phyloP scores from a whole-genome alignment of 2,888 invertebrate species.

The Mimachlamys varia region DNA sequence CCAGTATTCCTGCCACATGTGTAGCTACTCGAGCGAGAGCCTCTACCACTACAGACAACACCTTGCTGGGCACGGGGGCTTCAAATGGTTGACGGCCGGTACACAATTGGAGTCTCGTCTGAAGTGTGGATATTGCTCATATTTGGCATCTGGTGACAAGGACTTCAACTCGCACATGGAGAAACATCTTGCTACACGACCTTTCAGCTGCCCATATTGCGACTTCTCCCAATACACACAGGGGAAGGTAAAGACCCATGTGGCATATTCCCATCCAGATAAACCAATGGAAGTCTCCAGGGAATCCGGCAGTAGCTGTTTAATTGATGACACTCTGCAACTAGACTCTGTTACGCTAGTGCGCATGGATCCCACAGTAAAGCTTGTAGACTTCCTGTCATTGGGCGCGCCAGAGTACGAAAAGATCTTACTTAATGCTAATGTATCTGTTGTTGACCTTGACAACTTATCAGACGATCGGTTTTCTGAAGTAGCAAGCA shows the following conservation, averaged over 20 bases:
- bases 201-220: constrained; percentile 68
- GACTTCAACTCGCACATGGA: constrained; percentile 66
- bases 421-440: constrained; percentile 46
- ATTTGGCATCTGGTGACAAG: constrained; percentile 57
- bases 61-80: constrained; percentile 62
- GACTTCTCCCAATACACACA: constrained; percentile 54
- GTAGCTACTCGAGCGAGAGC: constrained; percentile 57
- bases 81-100: constrained; percentile 58
- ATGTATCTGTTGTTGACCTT: constrained; percentile 49
- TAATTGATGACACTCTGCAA: constrained; percentile 34
- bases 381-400: constrained; percentile 43
- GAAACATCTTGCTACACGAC: constrained; percentile 61
- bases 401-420: constrained; percentile 50
- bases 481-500: constrained; percentile 48
- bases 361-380: constrained; percentile 50
- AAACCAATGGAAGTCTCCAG: constrained; percentile 51
- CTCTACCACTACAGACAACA: constrained; percentile 69
- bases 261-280: constrained; percentile 52
- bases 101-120: constrained; percentile 58
- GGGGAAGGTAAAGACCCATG: constrained; percentile 54
- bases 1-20: constrained; percentile 62
- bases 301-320: constrained; percentile 48
- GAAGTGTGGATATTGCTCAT: constrained; percentile 69
- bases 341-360: constrained; percentile 48
- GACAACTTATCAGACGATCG: constrained; percentile 50